Evolutionary conservation across 2,113 vertebrate species (phyloP).

Genomic region (Melanerpes formicivorus): DNA sequence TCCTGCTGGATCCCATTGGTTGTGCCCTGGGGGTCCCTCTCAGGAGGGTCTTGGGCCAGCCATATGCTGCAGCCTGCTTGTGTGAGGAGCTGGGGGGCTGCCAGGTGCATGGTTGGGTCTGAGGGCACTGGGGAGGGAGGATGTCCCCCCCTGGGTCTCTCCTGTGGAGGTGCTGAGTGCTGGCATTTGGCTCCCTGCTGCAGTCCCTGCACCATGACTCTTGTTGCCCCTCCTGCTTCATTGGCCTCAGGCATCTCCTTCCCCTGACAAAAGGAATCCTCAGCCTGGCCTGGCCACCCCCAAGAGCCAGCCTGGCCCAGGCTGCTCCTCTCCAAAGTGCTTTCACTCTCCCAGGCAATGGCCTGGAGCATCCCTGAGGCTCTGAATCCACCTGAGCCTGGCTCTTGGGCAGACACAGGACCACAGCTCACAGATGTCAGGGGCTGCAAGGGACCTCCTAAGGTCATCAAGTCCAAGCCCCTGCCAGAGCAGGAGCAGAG

Average conservation of each 20-base stretch:
- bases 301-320: neutral
- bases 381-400: neutral
- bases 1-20: neutral
- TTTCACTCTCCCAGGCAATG: neutral
- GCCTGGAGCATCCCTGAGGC: neutral
- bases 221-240: neutral
- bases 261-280: neutral
- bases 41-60: neutral
- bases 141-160: neutral
- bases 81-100: neutral
- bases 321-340: neutral
- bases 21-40: neutral
- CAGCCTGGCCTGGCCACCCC: neutral
- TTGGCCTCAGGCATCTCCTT: neutral
- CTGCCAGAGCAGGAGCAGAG: too few relatives aligned
- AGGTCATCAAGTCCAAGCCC: too few relatives aligned
- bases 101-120: neutral
- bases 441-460: too few relatives aligned
- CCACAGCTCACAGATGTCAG: too few relatives aligned
- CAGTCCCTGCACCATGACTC: neutral
- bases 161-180: rapidly evolving
- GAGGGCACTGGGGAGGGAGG: rapidly evolving
- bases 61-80: neutral
- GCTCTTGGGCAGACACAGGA: neutral
- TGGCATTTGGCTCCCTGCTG: neutral